phyloP scores from a whole-genome alignment of 2,797 vertebrate genomes.

The Serranus cabrilla region DNA sequence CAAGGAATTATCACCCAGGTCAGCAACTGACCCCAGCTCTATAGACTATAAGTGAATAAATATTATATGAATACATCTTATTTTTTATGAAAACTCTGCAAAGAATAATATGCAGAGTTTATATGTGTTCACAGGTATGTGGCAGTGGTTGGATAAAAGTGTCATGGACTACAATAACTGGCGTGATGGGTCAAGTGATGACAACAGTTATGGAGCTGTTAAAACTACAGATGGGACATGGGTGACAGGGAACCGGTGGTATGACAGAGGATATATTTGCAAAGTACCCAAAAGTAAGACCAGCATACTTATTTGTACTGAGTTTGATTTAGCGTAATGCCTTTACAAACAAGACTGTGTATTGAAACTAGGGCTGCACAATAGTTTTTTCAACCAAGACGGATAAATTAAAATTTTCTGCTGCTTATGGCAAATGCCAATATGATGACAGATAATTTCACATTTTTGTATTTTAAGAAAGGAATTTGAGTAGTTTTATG shows the following conservation, averaged over 20 bases:
- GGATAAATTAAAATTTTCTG: no score
- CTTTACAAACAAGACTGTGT: neutral
- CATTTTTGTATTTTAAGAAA: no score
- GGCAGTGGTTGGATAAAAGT: conserved; percentile 55
- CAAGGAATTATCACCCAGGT: neutral
- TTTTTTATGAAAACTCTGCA: no score
- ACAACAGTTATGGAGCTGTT: fast-evolving
- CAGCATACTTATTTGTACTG: neutral
- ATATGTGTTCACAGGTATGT: conserved; percentile 26
- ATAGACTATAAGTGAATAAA: neutral
- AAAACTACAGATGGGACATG: conserved; percentile 31
- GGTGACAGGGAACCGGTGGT: fast-evolving
- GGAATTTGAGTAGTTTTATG: no score
- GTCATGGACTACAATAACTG: conserved; percentile 57
- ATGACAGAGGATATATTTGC: conserved; percentile 49
- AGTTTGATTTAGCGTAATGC: neutral
- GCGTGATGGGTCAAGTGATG: fast-evolving
- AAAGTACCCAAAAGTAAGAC: conserved; percentile 66
- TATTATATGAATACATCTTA: no score
- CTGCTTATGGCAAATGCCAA: no score
- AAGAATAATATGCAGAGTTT: neutral
- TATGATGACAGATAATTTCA: no score
- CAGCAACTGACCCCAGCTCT: no score
- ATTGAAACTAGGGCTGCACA: neutral
- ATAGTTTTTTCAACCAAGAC: no score